These are phyloP conservation scores for Etheostoma cragini DNA, from an alignment of 2,113 vertebrate genomes.

Conservation along the genomic window DNA sequence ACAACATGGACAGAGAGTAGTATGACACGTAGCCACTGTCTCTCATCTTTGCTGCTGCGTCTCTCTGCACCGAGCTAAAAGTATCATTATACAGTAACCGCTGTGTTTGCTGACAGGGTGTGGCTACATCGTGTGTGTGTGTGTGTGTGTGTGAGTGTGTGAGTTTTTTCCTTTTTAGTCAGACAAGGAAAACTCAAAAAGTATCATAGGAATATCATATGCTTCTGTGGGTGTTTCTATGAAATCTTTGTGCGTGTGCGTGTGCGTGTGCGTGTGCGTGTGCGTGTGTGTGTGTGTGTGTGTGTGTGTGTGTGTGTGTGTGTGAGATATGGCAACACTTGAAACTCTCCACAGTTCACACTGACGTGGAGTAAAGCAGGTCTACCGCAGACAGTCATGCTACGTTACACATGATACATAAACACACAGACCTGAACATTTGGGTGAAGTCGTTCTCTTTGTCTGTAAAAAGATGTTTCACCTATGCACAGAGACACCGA, in stretches of 20 bases:
- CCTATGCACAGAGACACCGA: too few relatives aligned
- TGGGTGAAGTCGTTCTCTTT: too few relatives aligned
- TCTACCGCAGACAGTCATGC: background rate
- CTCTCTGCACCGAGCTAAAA: conserved; percentile 24
- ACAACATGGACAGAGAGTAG: too few relatives aligned
- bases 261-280: background rate
- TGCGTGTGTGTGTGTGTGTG: background rate
- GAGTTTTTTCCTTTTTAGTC: conserved; percentile 63
- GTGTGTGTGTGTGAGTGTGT: conserved; percentile 31
- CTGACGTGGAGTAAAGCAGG: background rate
- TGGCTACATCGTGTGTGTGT: conserved; percentile 58
- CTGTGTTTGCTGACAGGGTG: conserved; percentile 75
- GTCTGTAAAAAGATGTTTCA: too few relatives aligned
- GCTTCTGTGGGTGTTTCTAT: background rate
- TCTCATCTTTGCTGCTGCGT: background rate
- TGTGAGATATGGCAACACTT: background rate
- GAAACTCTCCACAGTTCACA: background rate
- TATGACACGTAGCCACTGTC: background rate
- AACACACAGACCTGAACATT: too few relatives aligned
- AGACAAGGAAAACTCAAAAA: conserved; percentile 43
- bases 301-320: background rate
- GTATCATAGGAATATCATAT: conserved; percentile 29
- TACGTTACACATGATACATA: too few relatives aligned
- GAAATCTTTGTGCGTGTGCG: background rate
- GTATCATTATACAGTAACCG: conserved; percentile 58